Conservation (phyloP, 2,113 vertebrate species). For the Phalacrocorax pelagicus region DNA sequence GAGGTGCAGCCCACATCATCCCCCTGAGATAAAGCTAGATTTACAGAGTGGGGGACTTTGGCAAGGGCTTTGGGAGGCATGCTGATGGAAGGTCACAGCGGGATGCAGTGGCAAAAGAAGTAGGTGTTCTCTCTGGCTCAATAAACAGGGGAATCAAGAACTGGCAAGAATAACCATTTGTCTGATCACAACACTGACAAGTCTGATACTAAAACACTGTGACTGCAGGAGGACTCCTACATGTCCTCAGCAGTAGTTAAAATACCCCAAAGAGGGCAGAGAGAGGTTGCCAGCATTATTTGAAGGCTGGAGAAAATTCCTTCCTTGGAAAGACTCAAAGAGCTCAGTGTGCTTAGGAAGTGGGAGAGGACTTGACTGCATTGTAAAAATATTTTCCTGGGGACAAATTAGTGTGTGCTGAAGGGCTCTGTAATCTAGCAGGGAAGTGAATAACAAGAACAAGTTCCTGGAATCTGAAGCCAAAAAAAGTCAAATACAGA, state of each 20-base stretch:
- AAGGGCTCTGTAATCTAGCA: not conserved
- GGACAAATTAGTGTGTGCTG: not conserved
- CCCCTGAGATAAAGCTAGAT: not conserved
- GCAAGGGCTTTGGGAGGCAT: not conserved
- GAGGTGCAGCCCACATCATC: not conserved
- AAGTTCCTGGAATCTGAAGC: conserved; percentile 13
- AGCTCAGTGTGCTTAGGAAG: not conserved
- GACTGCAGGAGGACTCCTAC: not conserved
- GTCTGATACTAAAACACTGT: not conserved
- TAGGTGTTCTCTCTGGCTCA: not conserved
- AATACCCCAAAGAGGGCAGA: not conserved
- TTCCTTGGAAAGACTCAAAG: not conserved
- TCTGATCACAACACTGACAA: not conserved
- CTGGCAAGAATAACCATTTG: not conserved
- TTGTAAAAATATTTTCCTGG: conserved; percentile 7
- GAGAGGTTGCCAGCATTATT: not conserved
- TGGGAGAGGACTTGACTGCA: not conserved
- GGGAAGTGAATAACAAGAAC: not conserved
- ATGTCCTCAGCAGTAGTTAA: not conserved
- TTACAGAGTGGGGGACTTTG: not conserved
- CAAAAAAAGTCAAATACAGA: not conserved
- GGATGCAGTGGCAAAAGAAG: not conserved
- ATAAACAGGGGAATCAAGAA: not conserved
- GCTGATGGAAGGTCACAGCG: not conserved
- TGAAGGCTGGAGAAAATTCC: not conserved